Percentiles rank a stretch among this genome's conserved stretches.
Evolutionary conservation across 2,888 invertebrate genomes (phyloP).

Genomic region (Spodoptera picta): DNA sequence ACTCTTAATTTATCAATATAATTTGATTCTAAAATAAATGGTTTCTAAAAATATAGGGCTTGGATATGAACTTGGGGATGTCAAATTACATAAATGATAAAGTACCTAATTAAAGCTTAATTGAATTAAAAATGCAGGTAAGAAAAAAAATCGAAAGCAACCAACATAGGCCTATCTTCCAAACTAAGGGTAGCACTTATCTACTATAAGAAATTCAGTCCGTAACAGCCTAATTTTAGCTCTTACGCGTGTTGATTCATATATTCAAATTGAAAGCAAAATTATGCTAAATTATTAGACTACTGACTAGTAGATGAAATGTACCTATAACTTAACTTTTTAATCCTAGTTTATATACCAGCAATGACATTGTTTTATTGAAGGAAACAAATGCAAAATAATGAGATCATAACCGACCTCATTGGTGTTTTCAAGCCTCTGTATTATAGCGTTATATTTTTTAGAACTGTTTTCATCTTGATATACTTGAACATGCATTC

Average conservation of each 20-base stretch:
- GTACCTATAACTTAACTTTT: constrained; percentile 68
- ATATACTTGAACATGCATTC: constrained; percentile 29
- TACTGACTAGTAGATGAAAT: constrained; percentile 82
- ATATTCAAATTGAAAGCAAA: constrained; percentile 39
- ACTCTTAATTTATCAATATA: constrained; percentile 38
- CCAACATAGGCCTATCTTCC: constrained; percentile 20
- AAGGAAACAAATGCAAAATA: constrained; percentile 44
- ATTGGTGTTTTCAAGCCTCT: constrained; percentile 41
- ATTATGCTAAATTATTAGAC: constrained; percentile 68
- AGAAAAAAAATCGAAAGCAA: constrained; percentile 30
- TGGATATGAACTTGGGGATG: constrained; percentile 37
- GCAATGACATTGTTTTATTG: constrained; percentile 41
- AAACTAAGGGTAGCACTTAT: constrained; percentile 41
- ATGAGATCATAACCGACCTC: constrained; percentile 36
- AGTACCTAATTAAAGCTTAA: constrained; percentile 65
- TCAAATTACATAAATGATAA: constrained; percentile 40
- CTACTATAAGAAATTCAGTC: constrained; percentile 47
- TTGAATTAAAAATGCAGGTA: constrained; percentile 51
- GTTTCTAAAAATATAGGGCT: constrained; percentile 33
- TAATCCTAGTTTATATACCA: constrained; percentile 39
- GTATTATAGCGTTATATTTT: constrained; percentile 26
- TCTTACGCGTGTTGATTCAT: constrained; percentile 34
- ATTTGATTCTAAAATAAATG: constrained; percentile 26
- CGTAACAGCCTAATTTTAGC: constrained; percentile 33
- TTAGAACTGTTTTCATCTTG: neutral